Evolutionary conservation across 1,140 invertebrate genomes (phyloP).

Genomic region (Drosophila aff.): DNA sequence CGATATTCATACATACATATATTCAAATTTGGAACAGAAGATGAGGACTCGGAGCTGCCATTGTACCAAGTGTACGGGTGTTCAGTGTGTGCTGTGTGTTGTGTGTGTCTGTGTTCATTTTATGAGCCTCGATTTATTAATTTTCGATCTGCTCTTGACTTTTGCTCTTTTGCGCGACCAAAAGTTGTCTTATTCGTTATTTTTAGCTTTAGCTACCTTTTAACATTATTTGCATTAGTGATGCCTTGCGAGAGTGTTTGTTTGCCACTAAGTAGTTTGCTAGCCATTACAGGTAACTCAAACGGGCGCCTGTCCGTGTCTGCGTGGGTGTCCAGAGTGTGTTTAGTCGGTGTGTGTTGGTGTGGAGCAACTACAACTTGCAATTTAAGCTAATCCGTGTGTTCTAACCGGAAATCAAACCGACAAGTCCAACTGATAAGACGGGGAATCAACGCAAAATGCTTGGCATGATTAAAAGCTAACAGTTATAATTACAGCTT

Average conservation of each 20-base stretch:
- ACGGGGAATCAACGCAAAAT: slow-evolving; percentile 64
- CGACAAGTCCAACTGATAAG: slow-evolving; percentile 26
- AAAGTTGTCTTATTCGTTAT: slow-evolving; percentile 47
- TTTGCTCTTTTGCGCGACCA: slow-evolving; percentile 53
- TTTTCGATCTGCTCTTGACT: slow-evolving; percentile 55
- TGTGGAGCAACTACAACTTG: slow-evolving; percentile 31
- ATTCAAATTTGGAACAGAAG: slow-evolving; percentile 61
- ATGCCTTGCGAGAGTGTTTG: slow-evolving; percentile 25
- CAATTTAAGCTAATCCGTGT: slow-evolving; percentile 40
- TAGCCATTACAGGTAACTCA: slow-evolving; percentile 41
- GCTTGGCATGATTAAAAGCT: slow-evolving; percentile 80
- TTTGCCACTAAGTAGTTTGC: slow-evolving; percentile 35
- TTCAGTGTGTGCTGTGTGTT: background rate
- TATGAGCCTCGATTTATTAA: slow-evolving; percentile 60
- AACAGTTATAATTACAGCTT: slow-evolving; percentile 64
- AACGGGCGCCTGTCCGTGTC: slow-evolving; percentile 1
- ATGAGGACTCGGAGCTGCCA: slow-evolving; percentile 61
- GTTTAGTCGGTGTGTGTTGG: slow-evolving; percentile 11
- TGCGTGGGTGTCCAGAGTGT: slow-evolving; percentile 24
- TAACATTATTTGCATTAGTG: slow-evolving; percentile 48
- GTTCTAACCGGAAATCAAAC: slow-evolving; percentile 34
- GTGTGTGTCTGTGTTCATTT: slow-evolving; percentile 33
- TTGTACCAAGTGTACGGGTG: slow-evolving; percentile 37
- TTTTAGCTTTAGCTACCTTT: slow-evolving; percentile 57
- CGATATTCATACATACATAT: slow-evolving; percentile 25